A percentile compares a stretch with the other conserved stretches of the same genome.
These are phyloP conservation scores for Odocoileus hemionus DNA, from an alignment of 2,113 vertebrate genomes.

Conservation along the genomic window DNA sequence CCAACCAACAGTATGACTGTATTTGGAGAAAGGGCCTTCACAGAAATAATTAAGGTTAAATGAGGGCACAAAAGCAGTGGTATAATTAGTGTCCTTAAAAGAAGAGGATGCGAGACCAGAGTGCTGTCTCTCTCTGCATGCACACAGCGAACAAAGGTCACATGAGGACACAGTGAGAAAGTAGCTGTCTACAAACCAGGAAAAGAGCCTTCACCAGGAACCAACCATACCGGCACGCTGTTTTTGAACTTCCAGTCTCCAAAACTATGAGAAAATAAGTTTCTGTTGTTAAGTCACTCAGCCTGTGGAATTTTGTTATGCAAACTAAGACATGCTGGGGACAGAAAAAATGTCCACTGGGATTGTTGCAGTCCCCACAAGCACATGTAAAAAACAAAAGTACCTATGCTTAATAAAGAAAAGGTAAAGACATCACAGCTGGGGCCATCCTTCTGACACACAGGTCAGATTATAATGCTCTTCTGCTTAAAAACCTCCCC, in stretches of 20 bases:
- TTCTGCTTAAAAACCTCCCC: neutral
- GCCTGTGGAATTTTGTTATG: neutral
- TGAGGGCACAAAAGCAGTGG: neutral
- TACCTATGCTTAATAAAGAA: neutral
- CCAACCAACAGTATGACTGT: neutral
- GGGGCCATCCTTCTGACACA: neutral
- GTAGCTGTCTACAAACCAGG: neutral
- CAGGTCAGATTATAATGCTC: neutral
- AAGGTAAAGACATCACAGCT: neutral
- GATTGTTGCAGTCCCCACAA: neutral
- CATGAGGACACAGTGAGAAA: neutral
- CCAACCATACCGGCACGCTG: neutral
- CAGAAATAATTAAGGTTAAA: neutral
- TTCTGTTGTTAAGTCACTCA: neutral
- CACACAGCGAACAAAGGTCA: neutral
- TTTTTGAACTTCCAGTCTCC: neutral
- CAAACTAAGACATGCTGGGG: neutral
- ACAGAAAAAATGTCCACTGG: neutral
- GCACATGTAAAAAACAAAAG: neutral
- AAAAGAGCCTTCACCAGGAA: neutral
- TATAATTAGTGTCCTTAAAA: neutral
- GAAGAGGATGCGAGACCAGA: neutral
- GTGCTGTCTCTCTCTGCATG: neutral
- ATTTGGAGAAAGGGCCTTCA: neutral
- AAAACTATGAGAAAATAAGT: neutral